phyloP scores from a whole-genome alignment of 2,888 invertebrate species.

The Sphaerophoria rueppellii region DNA sequence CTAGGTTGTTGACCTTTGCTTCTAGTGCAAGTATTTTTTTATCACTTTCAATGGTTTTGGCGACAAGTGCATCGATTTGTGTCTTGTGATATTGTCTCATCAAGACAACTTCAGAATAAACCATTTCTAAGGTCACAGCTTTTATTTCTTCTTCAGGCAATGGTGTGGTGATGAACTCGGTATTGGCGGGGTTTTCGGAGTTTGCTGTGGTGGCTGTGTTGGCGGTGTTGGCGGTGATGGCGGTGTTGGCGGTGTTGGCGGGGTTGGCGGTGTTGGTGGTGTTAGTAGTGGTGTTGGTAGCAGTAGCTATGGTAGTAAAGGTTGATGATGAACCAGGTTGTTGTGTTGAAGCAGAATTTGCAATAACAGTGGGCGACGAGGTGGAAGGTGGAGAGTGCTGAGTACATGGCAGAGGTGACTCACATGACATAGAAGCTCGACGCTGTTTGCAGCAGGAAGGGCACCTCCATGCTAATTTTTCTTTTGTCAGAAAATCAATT shows the following conservation, averaged over 20 bases:
- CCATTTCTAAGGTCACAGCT: too few species aligned
- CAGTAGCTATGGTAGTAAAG: slow-evolving; percentile 2
- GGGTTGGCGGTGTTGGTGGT: too few species aligned
- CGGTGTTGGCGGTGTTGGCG: too few species aligned
- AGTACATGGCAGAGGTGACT: neutral
- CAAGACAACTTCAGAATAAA: slow-evolving; percentile 1
- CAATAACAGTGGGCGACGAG: neutral
- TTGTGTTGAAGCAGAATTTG: neutral
- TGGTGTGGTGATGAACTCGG: neutral
- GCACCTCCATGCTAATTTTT: slow-evolving; percentile 13
- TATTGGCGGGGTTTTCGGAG: neutral
- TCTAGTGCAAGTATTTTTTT: slow-evolving; percentile 4
- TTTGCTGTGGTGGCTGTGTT: neutral
- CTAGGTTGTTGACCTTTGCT: too few species aligned
- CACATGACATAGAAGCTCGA: slow-evolving; percentile 5
- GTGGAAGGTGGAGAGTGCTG: slow-evolving; percentile 10
- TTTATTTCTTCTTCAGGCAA: neutral
- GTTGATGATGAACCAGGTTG: neutral
- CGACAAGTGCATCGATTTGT: slow-evolving; percentile 14
- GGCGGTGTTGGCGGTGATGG: too few species aligned
- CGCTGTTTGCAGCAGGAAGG: slow-evolving; percentile 10
- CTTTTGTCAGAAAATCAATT: slow-evolving; percentile 6
- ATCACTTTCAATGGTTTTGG: slow-evolving; percentile 9
- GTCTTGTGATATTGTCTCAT: slow-evolving; percentile 1
- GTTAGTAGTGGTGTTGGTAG: slow-evolving; percentile 1